phyloP scores from a whole-genome alignment of 1,140 invertebrate genomes.

The Euura lappo region DNA sequence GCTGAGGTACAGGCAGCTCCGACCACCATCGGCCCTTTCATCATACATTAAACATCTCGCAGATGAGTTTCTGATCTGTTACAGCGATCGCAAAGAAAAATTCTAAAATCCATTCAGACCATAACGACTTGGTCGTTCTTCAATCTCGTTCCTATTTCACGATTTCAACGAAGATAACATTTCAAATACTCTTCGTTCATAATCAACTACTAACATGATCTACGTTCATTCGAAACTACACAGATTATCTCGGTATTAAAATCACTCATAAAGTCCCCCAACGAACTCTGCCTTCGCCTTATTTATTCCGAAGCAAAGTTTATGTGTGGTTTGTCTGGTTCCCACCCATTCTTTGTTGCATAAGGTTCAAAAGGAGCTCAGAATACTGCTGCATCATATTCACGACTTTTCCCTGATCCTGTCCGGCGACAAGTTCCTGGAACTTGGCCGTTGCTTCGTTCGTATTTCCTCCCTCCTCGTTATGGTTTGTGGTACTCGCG shows the following conservation, averaged over 20 bases:
- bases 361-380: conserved; percentile 66
- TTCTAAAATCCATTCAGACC: not conserved
- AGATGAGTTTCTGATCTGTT: too few relatives aligned
- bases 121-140: not conserved
- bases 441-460: conserved; percentile 51
- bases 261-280: not conserved
- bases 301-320: conserved; percentile 17
- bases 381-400: conserved; percentile 72
- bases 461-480: conserved; percentile 40
- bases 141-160: not conserved
- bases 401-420: conserved; percentile 61
- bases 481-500: conserved; percentile 33
- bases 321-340: conserved; percentile 51
- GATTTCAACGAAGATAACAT: not conserved
- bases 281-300: not conserved
- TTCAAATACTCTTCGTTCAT: not conserved
- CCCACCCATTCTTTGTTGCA: conserved; percentile 67
- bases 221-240: not conserved
- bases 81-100: too few relatives aligned
- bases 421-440: conserved; percentile 49
- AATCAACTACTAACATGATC: not conserved
- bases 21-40: too few relatives aligned
- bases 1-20: too few relatives aligned
- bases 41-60: too few relatives aligned
- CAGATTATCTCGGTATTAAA: conserved; percentile 20